Evolutionary conservation across 2,888 invertebrate species (phyloP).

Genomic region (Drosophila acutilabella): DNA sequence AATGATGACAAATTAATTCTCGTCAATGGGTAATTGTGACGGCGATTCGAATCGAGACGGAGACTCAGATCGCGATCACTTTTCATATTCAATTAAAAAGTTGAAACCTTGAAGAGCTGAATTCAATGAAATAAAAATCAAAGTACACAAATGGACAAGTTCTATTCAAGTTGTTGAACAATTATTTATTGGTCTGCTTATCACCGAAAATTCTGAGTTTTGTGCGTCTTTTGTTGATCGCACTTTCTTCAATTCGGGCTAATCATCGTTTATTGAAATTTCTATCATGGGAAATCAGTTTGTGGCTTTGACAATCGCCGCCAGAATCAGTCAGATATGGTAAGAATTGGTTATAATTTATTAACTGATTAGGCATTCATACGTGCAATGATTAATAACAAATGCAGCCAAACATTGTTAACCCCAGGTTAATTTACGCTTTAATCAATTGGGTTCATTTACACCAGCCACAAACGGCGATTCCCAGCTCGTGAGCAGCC

Average conservation of each 20-base stretch:
- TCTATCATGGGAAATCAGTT: slow-evolving; percentile 72
- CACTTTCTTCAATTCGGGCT: slow-evolving; percentile 59
- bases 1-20: slow-evolving; percentile 81
- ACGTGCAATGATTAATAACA: slow-evolving; percentile 80
- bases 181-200: slow-evolving; percentile 72
- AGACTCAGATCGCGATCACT: slow-evolving; percentile 32
- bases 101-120: slow-evolving; percentile 31
- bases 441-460: slow-evolving; percentile 82
- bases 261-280: slow-evolving; percentile 76
- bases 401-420: slow-evolving; percentile 78
- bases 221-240: slow-evolving; percentile 40
- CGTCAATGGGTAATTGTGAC: slow-evolving; percentile 61
- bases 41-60: no score
- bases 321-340: slow-evolving; percentile 16
- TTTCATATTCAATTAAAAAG: slow-evolving; percentile 54
- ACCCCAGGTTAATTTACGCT: slow-evolving; percentile 80
- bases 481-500: slow-evolving; percentile 61
- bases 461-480: slow-evolving; percentile 57
- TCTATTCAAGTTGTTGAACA: slow-evolving; percentile 45
- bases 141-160: slow-evolving; percentile 27
- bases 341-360: slow-evolving; percentile 57
- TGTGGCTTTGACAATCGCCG: slow-evolving; percentile 65
- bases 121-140: slow-evolving; percentile 28
- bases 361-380: slow-evolving; percentile 82
- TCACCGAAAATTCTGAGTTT: slow-evolving; percentile 37